phyloP scores from a whole-genome alignment of 2,113 vertebrate species.

The Notothenia rossii region DNA sequence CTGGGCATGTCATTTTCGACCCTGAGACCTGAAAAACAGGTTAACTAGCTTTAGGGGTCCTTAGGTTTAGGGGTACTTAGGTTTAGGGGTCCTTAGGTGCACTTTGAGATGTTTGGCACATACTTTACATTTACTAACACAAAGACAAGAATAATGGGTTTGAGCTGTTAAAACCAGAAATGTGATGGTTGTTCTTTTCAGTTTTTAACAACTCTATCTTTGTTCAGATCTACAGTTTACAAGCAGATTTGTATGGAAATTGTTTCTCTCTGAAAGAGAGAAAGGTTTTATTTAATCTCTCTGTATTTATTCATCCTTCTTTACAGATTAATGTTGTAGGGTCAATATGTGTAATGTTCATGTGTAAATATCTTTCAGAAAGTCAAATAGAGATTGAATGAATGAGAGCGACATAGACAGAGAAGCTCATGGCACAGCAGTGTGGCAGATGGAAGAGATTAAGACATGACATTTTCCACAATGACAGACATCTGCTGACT shows the following conservation, averaged over 20 bases:
- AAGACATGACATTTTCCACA: constrained; percentile 55
- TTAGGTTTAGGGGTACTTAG: neutral
- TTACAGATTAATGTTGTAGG: no score
- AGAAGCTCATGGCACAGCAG: constrained; percentile 7
- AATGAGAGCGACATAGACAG: constrained; percentile 1
- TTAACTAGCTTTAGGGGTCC: constrained; percentile 6
- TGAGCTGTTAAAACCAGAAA: no score
- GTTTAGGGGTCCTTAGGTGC: neutral
- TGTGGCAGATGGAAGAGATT: constrained; percentile 40
- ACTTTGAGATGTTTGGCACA: neutral
- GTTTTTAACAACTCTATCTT: neutral
- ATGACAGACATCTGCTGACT: constrained; percentile 60
- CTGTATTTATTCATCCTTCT: no score
- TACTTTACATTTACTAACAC: neutral
- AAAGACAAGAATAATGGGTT: neutral
- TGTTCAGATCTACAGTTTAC: neutral
- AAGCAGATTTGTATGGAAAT: neutral
- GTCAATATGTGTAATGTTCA: no score
- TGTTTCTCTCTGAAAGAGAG: neutral
- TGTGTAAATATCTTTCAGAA: neutral
- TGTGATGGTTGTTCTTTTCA: no score
- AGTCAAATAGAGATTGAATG: constrained; percentile 1
- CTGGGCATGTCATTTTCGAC: no score
- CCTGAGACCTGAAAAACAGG: no score
- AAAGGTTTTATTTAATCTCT: neutral